Base-by-base conservation (phyloP, 2,797 vertebrate species). In the Pseudochaenichthys georgianus region DNA sequence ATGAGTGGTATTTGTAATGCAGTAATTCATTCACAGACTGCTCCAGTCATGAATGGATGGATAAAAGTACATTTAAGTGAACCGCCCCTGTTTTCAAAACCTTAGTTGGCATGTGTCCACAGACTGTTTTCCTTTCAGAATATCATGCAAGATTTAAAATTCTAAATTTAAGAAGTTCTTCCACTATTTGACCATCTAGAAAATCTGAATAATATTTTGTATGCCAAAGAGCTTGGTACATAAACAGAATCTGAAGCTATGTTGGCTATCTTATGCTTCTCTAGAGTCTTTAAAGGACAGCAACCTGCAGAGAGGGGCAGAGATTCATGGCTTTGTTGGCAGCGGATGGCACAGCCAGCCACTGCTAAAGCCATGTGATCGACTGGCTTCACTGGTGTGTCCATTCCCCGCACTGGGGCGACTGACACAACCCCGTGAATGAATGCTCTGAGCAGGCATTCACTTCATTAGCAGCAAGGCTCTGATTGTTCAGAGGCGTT, bases 321-420 rank as follows among this genome's bases (percentile, higher is more conserved):
- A 82, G 71, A 80, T 88, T 48, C 79, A 63, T 80, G 65, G 71
- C 81, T 83, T 75, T 81, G 89, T 87, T 87, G 85, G 75, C 84
- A 69, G 90, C 68, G 88, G 73, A 15, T 90, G 91, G 91, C 78
- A 92, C 92, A 42, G 91, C 88, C 87, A 90, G 82, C 74, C 92
- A 78, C 92, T 57, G 67, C 75, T 51, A 62, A 59, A 77, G 67
- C 74, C 93, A 87, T 64, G 85, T 91, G 91, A 93, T 83, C 9
- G 3, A 85, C 86, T 82, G 75, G 76, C 64, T 87, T 70, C 79
- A 75, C 73, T 88, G 64, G 71, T 61, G 66, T 77, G 82, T 87
- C 53, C 34, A 38, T 89, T 87, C 72, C 78, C 70, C 72, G 83
- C 41, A 54, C 65, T 4, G 38, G 74, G 57, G 9, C 41, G 45